Evolutionary conservation across 1,140 invertebrate species (phyloP).

Genomic region (Leptonema lineaticorne): DNA sequence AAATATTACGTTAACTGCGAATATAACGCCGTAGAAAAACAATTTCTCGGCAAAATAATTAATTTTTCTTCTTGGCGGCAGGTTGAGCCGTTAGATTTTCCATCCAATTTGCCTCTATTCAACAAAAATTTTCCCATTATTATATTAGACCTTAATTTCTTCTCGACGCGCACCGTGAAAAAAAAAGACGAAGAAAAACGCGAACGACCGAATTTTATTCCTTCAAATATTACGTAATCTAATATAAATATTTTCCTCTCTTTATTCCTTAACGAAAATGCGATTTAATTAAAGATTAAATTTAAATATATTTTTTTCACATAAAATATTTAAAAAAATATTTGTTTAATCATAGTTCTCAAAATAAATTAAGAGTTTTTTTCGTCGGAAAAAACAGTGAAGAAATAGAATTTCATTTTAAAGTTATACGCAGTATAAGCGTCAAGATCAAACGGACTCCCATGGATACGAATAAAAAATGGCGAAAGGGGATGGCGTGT

Average conservation of each 20-base stretch:
- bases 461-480: conserved; percentile 8
- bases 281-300: too few species aligned
- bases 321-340: not conserved
- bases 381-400: not conserved
- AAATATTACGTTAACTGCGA: conserved; percentile 9
- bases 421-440: not conserved
- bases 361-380: not conserved
- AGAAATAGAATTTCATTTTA: not conserved
- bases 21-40: conserved; percentile 4
- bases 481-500: conserved; percentile 11
- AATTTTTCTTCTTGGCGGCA: conserved; percentile 30
- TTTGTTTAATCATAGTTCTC: not conserved
- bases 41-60: conserved; percentile 29
- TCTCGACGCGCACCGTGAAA: conserved; percentile 16
- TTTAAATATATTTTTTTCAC: not conserved
- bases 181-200: conserved; percentile 11
- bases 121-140: conserved; percentile 32
- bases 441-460: conserved; percentile 2
- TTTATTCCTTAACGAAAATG: not conserved
- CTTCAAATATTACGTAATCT: conserved; percentile 15
- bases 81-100: conserved; percentile 34
- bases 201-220: not conserved
- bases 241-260: conserved; percentile 7
- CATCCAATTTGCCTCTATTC: conserved; percentile 35
- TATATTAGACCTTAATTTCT: conserved; percentile 35